A percentile compares a stretch with the other conserved stretches of the same genome.
These are phyloP conservation scores for Neosilurus hyrtlii DNA, from an alignment of 2,797 vertebrate species.

Conservation along the genomic window DNA sequence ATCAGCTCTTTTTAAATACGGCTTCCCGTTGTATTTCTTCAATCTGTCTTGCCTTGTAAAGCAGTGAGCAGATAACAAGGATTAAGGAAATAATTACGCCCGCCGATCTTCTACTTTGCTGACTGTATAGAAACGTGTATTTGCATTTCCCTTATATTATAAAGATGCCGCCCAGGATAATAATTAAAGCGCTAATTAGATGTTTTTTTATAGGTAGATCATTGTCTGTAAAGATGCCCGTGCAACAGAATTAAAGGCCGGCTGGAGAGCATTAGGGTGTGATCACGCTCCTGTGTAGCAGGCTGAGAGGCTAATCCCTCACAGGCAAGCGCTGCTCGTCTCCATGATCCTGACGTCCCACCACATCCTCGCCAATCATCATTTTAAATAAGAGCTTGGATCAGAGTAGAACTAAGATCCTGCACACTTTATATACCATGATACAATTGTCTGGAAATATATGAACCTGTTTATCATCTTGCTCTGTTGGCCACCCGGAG, in stretches of 20 bases:
- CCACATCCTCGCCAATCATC: slow-evolving; percentile 16
- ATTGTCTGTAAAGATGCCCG: slow-evolving; percentile 27
- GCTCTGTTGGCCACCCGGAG: too few relatives aligned
- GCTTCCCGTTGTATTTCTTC: not conserved
- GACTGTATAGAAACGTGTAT: slow-evolving; percentile 6
- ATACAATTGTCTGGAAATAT: not conserved
- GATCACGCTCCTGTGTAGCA: slow-evolving; percentile 35
- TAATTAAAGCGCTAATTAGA: slow-evolving; percentile 32
- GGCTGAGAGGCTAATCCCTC: slow-evolving; percentile 38
- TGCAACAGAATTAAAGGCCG: slow-evolving; percentile 15
- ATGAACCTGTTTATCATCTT: too few relatives aligned
- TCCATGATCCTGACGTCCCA: slow-evolving; percentile 20
- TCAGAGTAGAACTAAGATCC: not conserved
- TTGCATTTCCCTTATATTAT: not conserved
- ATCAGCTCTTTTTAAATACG: not conserved
- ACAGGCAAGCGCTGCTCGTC: slow-evolving; percentile 24
- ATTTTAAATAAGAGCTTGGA: slow-evolving; percentile 6
- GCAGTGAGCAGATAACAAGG: not conserved
- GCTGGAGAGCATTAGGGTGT: slow-evolving; percentile 24
- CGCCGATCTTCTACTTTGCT: not conserved
- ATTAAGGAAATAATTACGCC: slow-evolving; percentile 15
- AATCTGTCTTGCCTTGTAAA: not conserved
- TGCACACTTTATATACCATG: not conserved
- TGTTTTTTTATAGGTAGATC: slow-evolving; percentile 34
- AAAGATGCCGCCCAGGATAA: slow-evolving; percentile 3